Evolutionary conservation across 2,888 invertebrate species (phyloP).

Genomic region (Dicranocentrus wangi): DNA sequence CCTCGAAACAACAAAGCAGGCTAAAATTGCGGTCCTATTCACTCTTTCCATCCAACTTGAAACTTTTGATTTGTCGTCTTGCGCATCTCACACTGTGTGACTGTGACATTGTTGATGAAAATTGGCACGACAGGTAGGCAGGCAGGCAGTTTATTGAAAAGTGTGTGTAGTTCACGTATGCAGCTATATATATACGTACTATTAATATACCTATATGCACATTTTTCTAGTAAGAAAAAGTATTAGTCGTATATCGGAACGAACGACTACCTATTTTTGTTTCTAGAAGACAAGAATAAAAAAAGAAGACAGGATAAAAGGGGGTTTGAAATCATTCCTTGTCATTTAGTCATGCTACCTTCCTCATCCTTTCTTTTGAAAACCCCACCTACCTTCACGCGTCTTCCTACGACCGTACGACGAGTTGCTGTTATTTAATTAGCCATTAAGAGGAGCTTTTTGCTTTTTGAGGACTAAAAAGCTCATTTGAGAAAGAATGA

Average conservation of each 20-base stretch:
- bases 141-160: no score
- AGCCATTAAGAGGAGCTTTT: constrained; percentile 10
- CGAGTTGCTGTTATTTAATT: constrained; percentile 10
- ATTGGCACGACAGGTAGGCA: not conserved
- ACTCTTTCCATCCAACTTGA: not conserved
- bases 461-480: no score
- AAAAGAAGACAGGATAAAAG: no score
- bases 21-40: constrained; percentile 1
- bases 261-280: not conserved
- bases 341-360: constrained; percentile 19
- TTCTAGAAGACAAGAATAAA: not conserved
- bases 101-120: constrained; percentile 12
- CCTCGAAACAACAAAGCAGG: not conserved
- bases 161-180: no score
- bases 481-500: no score
- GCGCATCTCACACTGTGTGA: no score
- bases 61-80: no score
- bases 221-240: no score
- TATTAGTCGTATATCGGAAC: no score
- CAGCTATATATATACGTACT: no score
- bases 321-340: not conserved
- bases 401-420: no score
- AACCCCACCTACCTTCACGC: constrained; percentile 2
- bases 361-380: not conserved
- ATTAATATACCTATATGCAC: no score